These are phyloP conservation scores for Nemoura dubitans DNA, from an alignment of 2,888 invertebrate genomes.

Conservation along the genomic window DNA sequence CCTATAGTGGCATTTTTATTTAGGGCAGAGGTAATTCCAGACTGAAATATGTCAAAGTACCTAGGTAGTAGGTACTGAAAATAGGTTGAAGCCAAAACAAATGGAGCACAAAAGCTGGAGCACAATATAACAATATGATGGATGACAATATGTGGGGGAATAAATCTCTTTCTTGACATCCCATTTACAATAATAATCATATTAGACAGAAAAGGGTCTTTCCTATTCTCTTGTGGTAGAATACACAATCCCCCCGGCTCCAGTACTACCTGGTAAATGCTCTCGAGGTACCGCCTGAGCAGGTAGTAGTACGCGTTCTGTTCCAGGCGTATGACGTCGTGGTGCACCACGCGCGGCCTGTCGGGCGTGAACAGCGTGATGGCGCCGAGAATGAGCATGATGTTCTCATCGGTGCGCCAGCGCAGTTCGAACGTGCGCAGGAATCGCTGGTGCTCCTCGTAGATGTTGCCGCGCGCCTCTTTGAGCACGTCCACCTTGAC, in stretches of 20 bases:
- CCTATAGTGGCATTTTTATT: too few relatives aligned
- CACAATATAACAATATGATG: too few relatives aligned
- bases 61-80: too few relatives aligned
- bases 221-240: too few relatives aligned
- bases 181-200: too few relatives aligned
- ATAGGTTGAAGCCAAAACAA: too few relatives aligned
- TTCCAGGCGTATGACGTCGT: constrained; percentile 84
- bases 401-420: constrained; percentile 87
- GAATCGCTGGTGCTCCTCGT: constrained; percentile 86
- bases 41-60: too few relatives aligned
- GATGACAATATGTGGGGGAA: too few relatives aligned
- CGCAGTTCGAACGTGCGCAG: constrained; percentile 85
- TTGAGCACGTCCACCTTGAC: constrained; percentile 91
- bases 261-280: constrained; percentile 66
- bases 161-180: too few relatives aligned
- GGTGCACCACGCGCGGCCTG: constrained; percentile 80
- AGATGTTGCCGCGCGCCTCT: constrained; percentile 88
- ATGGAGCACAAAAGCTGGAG: too few relatives aligned
- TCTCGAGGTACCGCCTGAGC: constrained; percentile 83
- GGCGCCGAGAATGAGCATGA: constrained; percentile 90
- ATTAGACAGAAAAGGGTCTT: too few relatives aligned
- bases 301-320: constrained; percentile 93
- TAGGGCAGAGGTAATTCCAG: too few relatives aligned
- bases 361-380: constrained; percentile 90
- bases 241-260: constrained; percentile 51